phyloP scores from a whole-genome alignment of 2,797 vertebrate species.

The Falco naumanni region DNA sequence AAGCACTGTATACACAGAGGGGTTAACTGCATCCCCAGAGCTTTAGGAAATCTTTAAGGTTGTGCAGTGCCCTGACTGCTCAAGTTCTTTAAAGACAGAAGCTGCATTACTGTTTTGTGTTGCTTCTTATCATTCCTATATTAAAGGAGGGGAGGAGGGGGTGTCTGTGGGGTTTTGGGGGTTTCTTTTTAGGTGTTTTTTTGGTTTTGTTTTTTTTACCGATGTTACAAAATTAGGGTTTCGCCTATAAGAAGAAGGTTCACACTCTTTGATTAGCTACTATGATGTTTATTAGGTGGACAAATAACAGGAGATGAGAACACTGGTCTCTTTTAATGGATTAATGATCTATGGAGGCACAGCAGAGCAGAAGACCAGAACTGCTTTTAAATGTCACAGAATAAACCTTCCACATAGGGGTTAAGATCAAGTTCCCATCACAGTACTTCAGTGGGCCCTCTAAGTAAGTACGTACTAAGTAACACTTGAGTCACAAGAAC shows the following conservation, averaged over 20 bases:
- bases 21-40: background rate
- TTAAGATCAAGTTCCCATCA: background rate
- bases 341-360: background rate
- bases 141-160: background rate
- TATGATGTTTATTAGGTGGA: background rate
- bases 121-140: background rate
- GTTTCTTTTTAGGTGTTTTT: background rate
- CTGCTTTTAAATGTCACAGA: background rate
- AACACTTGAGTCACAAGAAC: background rate
- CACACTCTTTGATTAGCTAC: background rate
- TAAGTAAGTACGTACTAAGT: background rate
- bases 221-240: background rate
- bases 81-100: background rate
- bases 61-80: background rate
- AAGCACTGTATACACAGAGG: background rate
- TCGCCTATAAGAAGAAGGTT: background rate
- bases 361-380: background rate
- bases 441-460: background rate
- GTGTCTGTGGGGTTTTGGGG: too few relatives aligned
- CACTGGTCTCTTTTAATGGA: background rate
- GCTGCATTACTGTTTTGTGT: background rate
- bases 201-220: background rate
- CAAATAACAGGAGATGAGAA: background rate
- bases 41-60: background rate
- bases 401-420: background rate